Evolutionary conservation across 2,797 vertebrate species (phyloP), one percentile per base, ranked within the genome.

Genomic region (Parauchenoglanis punctatus): DNA sequence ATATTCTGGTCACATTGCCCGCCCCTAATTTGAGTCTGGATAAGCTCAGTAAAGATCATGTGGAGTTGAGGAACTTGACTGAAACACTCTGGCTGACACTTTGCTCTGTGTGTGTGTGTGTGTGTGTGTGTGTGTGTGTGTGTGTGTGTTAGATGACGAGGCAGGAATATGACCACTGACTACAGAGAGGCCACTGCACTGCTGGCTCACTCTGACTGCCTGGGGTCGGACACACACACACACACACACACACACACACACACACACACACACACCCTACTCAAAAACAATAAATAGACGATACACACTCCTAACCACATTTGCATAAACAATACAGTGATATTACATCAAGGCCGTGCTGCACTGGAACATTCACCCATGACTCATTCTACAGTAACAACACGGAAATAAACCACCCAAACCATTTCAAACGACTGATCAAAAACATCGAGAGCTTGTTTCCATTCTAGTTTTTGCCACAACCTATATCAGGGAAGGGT

Each of bases 101-200:
- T 75, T 75, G 44, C n/a, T 56, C 0, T 83, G 92, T 76, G 89
- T 85, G 92, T 88, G 91, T 94, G 94, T 91, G 84, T 85, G 87
- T 86, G 85, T 70, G 72, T 81, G 86, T 87, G 87, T 87, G 87
- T 76, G 89, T 85, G 87, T 93, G 90, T 91, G 93, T 90, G 92
- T 88, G 91, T 90, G 93, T 91, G 87, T 94, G 93, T 92, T 72
- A 75, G 92, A n/a, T 95, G 94, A 95, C 94, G 88, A 91, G 85
- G 90, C 92, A 94, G 90, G 93, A 94, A 95, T 94, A 94, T 90
- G 91, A 94, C 87, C 91, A 81, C 90, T 90, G 91, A 90, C 92
- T 92, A 92, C 90, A 92, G 93, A 92, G 91, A 90, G 91, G 92
- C 91, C 91, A 91, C 88, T 89, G 88, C 91, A 85, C 73, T 92